Conservation (phyloP, 2,113 vertebrate genomes). For the Pollimyrus isidori region DNA sequence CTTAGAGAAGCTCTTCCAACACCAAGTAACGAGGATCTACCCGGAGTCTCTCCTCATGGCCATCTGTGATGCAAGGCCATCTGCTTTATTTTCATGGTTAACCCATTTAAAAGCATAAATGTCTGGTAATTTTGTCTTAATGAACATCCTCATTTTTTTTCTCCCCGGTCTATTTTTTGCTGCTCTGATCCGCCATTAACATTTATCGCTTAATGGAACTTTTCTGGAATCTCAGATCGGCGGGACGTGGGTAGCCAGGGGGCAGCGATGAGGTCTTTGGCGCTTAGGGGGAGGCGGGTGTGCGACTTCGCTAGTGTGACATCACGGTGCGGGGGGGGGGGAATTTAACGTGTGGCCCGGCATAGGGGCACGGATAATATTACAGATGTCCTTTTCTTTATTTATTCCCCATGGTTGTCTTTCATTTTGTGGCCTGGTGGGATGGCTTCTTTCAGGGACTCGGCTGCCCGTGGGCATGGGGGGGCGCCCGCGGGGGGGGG, state of each 20-base stretch:
- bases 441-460: not conserved
- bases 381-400: slow-evolving; percentile 20
- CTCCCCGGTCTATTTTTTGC: not conserved
- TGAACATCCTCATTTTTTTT: not conserved
- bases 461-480: no score
- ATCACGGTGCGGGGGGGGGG: not conserved
- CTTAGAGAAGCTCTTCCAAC: not conserved
- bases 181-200: not conserved
- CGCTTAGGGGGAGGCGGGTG: slow-evolving; percentile 2
- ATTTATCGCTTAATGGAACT: not conserved
- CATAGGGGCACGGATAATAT: slow-evolving; percentile 11
- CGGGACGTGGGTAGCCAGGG: not conserved
- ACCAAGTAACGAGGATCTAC: not conserved
- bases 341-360: slow-evolving; percentile 20
- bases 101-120: not conserved
- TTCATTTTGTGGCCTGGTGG: slow-evolving; percentile 26
- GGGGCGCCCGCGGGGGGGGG: no score
- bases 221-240: not conserved
- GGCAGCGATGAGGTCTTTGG: not conserved
- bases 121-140: not conserved
- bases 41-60: not conserved
- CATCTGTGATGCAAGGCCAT: not conserved
- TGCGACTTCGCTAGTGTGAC: not conserved
- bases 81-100: not conserved
- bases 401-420: slow-evolving; percentile 26